Evolutionary conservation across 2,113 vertebrate species (phyloP), one percentile per base, ranked within the genome.

Genomic region (Chunga burmeisteri): DNA sequence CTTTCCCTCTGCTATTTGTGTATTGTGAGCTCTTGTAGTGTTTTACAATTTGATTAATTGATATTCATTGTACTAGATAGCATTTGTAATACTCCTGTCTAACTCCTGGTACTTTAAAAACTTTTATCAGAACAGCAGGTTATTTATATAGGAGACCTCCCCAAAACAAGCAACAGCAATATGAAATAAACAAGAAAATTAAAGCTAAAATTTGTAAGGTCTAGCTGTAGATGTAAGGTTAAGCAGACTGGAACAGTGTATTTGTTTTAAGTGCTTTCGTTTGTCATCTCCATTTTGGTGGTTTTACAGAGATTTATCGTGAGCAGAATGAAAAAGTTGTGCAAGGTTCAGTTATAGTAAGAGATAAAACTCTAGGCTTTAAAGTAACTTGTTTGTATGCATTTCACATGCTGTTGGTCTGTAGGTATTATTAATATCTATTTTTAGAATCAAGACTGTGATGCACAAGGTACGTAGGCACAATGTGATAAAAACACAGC

Each of bases 11-110:
- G 94, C 97, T 98, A 93, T 98, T 98, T 98, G 97, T 97, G 97
- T 98, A 97, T 98, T 98, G 98, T 98, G 97, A 97, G 97, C 97
- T 97, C 97, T 98, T 93, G 96, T 97, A 96, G 96, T 98, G 98
- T 98, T 98, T 98, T 98, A 95, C 94, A 95, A 72, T 98, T 98
- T 98, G 98, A 98, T 98, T 98, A 98, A 98, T 98, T 98, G 98
- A 98, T 98, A 97, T 95, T 97, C 98, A 98, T 98, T 98, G 98
- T 98, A 96, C 79, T 91, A 96, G 93, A 82, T 97, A 98, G 96
- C 98, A 97, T 97, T 97, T 97, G 96, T 97, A 98, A 97, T 93
- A 82, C 86, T 58, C 85, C 96, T 94, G 97, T 97, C 97, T 97
- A 88, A 90, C 91, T 97, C 95, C 7, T 81, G 67, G 74, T 95